Base-by-base conservation (phyloP, 2,888 invertebrate species). In the Drosophila pseudotalamancana region DNA sequence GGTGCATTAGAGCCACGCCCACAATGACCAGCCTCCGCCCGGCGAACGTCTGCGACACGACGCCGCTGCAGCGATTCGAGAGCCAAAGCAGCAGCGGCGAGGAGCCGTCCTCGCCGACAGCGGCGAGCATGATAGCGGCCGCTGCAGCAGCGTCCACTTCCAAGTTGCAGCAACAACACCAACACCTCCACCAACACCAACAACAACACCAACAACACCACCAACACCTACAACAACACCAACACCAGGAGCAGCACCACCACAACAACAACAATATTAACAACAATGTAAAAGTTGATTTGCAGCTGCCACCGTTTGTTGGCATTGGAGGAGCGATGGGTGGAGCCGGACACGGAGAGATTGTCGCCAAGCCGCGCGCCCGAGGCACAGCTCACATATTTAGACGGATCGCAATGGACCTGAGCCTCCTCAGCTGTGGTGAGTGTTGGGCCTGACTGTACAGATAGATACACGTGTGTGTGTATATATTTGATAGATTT, bases 41-140 rank as follows among this genome's bases (percentile, higher is more conserved):
- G 32, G 73, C 63, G 12, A 87, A 85, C 57, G 81, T 88, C n/a
- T 78, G 87, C 57, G 90, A 89, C 23, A 89, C 90, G 21, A 89
- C 90, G 31, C 90, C 88, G 18, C 77, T 89, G 31, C 85, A 89
- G 51, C 74, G 89, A 16, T 80, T 90, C 35, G 90, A 90, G 43
- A 88, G 86, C 31, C 88, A 86, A 18, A 89, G 90, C 67, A 89
- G 90, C 73, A 82, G 79, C 57, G 72, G 89, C 61, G 89, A 89
- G 67, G 90, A 89, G 60, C 89, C 89, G 12, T 88, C 90, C 6
- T 89, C 89, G 6, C 90, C 90, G n/a, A 85, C 74, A 32, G 72
- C 72, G 27, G 69, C 76, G 11, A 76, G 74, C 35, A 54, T 70
- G 19, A 50, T 83, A 43, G 76, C 74, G 45, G 76, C 57, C 5